Conservation (phyloP, 2,797 vertebrate species). For the Acomys russatus region DNA sequence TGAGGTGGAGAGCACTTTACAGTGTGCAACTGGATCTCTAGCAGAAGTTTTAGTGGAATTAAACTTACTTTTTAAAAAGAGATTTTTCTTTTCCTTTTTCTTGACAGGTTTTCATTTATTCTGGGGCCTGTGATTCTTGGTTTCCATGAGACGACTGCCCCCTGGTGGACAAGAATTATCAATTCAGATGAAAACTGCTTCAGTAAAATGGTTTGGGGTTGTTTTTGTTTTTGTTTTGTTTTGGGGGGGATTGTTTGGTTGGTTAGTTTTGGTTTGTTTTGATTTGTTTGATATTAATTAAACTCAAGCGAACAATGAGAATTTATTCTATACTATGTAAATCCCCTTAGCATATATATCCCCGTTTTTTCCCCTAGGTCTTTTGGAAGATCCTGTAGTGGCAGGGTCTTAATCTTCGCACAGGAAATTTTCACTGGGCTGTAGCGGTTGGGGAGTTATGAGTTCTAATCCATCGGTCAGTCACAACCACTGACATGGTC, state of each 20-base stretch:
- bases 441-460: not conserved
- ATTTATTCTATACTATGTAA: not conserved
- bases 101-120: not conserved
- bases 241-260: too few species aligned
- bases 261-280: too few species aligned
- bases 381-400: not conserved
- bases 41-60: constrained; percentile 10
- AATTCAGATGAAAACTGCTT: constrained; percentile 20
- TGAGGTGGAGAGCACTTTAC: not conserved
- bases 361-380: not conserved
- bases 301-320: not conserved
- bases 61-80: constrained; percentile 53
- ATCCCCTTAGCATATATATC: not conserved
- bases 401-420: not conserved
- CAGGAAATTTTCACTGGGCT: constrained; percentile 33
- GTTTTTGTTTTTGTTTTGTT: too few species aligned
- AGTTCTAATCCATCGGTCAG: not conserved
- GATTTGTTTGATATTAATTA: constrained; percentile 28
- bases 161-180: constrained; percentile 69
- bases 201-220: not conserved
- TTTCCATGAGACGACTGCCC: constrained; percentile 79
- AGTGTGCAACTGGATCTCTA: not conserved
- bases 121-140: not conserved
- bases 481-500: not conserved
- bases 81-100: not conserved